Evolutionary conservation across 2,113 vertebrate genomes (phyloP), one percentile per base, ranked within the genome.

Genomic region (Hystrix brachyura): DNA sequence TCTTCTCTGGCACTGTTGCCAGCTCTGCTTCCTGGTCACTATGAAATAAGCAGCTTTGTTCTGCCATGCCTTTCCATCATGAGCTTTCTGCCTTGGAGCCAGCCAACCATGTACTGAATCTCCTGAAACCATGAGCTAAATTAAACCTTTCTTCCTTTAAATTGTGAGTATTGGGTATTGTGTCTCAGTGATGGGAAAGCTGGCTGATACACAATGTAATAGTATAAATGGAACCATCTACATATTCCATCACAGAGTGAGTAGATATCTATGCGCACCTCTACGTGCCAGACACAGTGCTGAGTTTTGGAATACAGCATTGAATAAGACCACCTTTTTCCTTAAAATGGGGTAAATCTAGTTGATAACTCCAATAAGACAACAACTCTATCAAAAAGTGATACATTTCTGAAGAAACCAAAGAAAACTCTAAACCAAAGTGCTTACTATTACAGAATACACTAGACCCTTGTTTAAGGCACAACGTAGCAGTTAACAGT

Each of bases 341-440:
- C 10, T 94, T 82, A 64, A 23, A 94, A 76, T 48, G 46, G 32
- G 59, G 43, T 93, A 62, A 67, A 85, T 57, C 11, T 23, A 82
- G 53, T 69, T 69, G 90, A 6, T 96, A 90, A 65, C 53, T 84
- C 21, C 92, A 89, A 62, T 29, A 80, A 72, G 79, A 84, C 60
- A 97, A 19, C 23, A 93, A 23, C n/a, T 71, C 38, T 92, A 91
- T 97, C 17, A 76, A 90, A 64, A 90, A 88, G 34, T 57, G 25
- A 59, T 96, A 85, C 38, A 94, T 14, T 78, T 87, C 81, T 82
- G 74, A 89, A 82, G 64, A 29, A 94, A 3, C 11, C 89, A 88
- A 97, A 96, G 18, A 90, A 97, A 91, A n/a, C 18, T 81, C 72
- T 43, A 57, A 97, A 97, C 67, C 18, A 21, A 90, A 96, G 76